Evolutionary conservation across 1,140 invertebrate genomes (phyloP).

Genomic region (Caenorhabditis briggsae): DNA sequence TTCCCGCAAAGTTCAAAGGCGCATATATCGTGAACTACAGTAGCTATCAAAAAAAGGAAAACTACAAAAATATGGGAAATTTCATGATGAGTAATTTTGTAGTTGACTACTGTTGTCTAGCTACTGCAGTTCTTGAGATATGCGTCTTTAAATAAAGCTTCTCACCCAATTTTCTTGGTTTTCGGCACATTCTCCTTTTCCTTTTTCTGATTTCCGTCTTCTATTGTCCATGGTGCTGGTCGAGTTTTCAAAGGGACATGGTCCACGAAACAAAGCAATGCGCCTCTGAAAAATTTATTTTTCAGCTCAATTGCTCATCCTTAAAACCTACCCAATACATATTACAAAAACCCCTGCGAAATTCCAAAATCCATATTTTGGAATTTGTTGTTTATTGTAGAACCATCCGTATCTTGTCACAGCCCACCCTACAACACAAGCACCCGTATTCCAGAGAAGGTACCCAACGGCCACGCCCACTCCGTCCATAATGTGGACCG

Average conservation of each 20-base stretch:
- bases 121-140: no score
- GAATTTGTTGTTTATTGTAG: background rate
- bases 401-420: slow-evolving; percentile 41
- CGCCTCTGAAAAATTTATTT: no score
- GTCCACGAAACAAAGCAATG: background rate
- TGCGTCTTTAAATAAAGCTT: background rate
- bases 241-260: slow-evolving; percentile 3
- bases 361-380: slow-evolving; percentile 3
- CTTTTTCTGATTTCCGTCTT: background rate
- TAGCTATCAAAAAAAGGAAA: no score
- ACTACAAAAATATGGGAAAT: no score
- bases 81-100: no score
- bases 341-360: background rate
- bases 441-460: slow-evolving; percentile 45
- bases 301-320: background rate
- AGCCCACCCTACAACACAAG: slow-evolving; percentile 48
- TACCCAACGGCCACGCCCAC: slow-evolving; percentile 34
- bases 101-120: no score
- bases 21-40: no score
- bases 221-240: background rate
- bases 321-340: slow-evolving; percentile 13
- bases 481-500: slow-evolving; percentile 43
- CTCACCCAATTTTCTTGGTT: background rate
- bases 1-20: no score
- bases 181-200: background rate